Base-by-base conservation (phyloP, 1,140 invertebrate species). In the Apis laboriosa region DNA sequence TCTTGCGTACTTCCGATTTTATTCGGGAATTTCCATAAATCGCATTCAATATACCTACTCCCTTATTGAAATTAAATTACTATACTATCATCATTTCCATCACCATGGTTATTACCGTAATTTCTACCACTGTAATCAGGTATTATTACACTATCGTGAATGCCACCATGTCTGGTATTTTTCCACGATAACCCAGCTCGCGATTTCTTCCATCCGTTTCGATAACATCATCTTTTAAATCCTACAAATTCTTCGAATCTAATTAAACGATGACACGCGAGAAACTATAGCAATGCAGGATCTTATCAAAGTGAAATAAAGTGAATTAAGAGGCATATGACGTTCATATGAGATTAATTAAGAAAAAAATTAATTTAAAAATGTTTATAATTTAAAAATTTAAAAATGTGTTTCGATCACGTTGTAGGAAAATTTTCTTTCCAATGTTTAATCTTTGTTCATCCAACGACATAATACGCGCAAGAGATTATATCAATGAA, bases 181-280 rank as follows among this genome's bases (percentile, higher is more conserved):
- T 43, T 9, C 28, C 9, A 64, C 70, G 70, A 80, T 80, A 80
- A 74, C 34, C 66, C n/a, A n/a, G 4, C 9, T 19, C 8, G 7
- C 24, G 13, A 13, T 63, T 63, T 15, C 60, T 15, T 61, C 60
- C 24, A 58, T 75, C 58, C 58, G 43, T 53, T 28, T 24, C 71
- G 61, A 67, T 75, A 67, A 67, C 19, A 80, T 80, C 61, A 67
- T 49, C 71, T 24, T 15, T 28, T 28, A 13, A 24, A 17, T 60
- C 34, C 34, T 55, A 43, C 61, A 63, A 28, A 43, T 77, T 70
- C 66, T 43, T 19, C 8, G 21, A 24, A 60, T 77, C 66, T 56
- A 58, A 78, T 34, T 34, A 58, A 4, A 19, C 19, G 21, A n/a
- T 13, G 21, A 19, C 74, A 55, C 74, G 74, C 61, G 61, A 76